A percentile compares a stretch with the other conserved stretches of the same genome.
Evolutionary conservation across 2,113 vertebrate species (phyloP).

Genomic region (Onychostruthus taczanowskii): DNA sequence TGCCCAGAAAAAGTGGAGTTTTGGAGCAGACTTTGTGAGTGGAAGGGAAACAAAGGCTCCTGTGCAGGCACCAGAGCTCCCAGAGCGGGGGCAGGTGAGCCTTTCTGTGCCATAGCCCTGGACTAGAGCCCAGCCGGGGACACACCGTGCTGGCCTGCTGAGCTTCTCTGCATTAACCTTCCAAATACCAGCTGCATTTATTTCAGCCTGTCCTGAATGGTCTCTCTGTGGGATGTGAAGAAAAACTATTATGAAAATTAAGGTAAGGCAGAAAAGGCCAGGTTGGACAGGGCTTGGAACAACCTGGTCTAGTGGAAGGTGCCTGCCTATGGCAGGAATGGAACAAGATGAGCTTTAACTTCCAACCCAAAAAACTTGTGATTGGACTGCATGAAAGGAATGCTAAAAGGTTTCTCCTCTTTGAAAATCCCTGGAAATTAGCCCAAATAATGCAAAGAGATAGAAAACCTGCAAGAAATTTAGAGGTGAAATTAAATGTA

Average conservation of each 20-base stretch:
- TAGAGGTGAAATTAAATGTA: neutral
- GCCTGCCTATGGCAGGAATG: neutral
- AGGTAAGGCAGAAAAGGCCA: neutral
- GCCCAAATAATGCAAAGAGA: neutral
- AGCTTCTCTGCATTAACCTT: neutral
- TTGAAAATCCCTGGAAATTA: neutral
- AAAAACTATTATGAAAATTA: neutral
- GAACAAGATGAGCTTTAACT: neutral
- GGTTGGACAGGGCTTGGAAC: neutral
- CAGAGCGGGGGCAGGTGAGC: neutral
- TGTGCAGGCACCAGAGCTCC: neutral
- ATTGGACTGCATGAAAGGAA: neutral
- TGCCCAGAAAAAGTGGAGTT: fast-evolving
- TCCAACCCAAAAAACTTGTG: neutral
- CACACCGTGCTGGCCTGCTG: neutral
- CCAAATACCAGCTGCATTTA: neutral
- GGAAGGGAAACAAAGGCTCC: neutral
- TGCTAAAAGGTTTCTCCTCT: neutral
- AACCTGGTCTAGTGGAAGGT: too few relatives aligned
- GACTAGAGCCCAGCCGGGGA: too few relatives aligned
- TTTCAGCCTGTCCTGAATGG: neutral
- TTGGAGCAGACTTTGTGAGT: neutral
- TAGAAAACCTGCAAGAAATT: neutral
- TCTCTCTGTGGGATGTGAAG: neutral
- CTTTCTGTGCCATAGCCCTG: neutral